These are phyloP conservation scores for Sympetrum striolatum DNA, from an alignment of 2,888 invertebrate species.

Conservation along the genomic window DNA sequence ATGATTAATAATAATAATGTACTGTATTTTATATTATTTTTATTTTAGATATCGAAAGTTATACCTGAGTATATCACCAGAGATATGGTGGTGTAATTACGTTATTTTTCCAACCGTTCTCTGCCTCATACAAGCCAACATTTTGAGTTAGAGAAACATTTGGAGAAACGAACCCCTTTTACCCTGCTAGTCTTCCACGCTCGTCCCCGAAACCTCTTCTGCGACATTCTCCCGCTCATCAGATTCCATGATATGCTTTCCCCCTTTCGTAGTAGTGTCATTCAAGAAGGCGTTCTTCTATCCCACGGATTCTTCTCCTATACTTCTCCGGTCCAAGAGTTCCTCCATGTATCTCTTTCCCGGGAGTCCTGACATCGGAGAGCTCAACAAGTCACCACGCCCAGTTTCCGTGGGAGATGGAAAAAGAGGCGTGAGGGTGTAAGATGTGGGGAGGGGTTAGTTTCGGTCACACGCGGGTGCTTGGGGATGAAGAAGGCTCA, in stretches of 20 bases:
- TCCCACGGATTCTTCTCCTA: background rate
- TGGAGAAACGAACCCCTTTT: no score
- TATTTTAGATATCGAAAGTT: no score
- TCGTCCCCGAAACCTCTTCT: no score
- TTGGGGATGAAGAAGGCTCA: background rate
- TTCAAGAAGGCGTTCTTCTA: background rate
- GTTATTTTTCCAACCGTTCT: no score
- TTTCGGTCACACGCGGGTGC: slow-evolving; percentile 21
- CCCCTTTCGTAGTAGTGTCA: background rate
- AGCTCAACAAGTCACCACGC: slow-evolving; percentile 34
- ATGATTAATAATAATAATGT: no score
- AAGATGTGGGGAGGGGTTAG: background rate
- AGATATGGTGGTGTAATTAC: no score
- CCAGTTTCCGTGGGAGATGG: slow-evolving; percentile 31
- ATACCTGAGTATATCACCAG: no score
- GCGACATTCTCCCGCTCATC: no score
- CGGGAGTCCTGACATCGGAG: background rate
- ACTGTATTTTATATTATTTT: no score
- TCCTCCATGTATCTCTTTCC: background rate
- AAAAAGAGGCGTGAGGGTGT: background rate
- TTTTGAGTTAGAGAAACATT: no score
- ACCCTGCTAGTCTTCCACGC: no score
- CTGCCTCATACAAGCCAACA: no score
- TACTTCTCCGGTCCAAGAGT: background rate
- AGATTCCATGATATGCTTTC: background rate